Conservation (phyloP, 2,113 vertebrate genomes). For the Hydrochoerus hydrochaeris region DNA sequence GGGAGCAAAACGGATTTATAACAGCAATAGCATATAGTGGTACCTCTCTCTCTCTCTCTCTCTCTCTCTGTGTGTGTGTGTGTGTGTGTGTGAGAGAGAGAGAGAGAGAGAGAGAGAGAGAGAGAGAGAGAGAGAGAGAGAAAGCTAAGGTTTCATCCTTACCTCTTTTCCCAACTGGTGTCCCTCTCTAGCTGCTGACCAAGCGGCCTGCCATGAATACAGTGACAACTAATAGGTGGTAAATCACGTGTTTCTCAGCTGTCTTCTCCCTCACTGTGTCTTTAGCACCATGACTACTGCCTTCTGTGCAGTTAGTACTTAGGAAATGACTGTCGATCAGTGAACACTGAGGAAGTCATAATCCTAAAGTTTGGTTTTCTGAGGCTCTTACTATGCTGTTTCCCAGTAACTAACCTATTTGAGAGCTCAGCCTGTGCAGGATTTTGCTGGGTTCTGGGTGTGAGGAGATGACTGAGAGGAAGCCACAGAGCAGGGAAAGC, state of each 20-base stretch:
- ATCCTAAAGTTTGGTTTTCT: background rate
- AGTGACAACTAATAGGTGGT: background rate
- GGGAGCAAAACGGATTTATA: background rate
- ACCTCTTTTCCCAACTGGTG: background rate
- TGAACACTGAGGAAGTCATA: background rate
- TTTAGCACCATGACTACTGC: background rate
- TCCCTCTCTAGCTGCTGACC: background rate
- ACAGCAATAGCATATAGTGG: background rate
- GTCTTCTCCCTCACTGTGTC: background rate
- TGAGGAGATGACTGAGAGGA: background rate
- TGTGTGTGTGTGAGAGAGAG: too few relatives aligned
- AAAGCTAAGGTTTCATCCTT: background rate
- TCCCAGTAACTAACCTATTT: background rate
- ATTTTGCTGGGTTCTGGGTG: background rate
- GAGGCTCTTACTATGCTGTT: background rate
- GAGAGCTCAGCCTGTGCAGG: background rate
- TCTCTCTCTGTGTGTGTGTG: rapidly evolving
- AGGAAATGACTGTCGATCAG: background rate
- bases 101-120: too few relatives aligned
- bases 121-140: too few relatives aligned
- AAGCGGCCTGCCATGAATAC: background rate
- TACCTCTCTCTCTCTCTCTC: background rate
- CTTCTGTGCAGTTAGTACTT: background rate
- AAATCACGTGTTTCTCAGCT: background rate
- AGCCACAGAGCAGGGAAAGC: background rate